Evolutionary conservation across 2,888 invertebrate genomes (phyloP), one percentile per base, ranked within the genome.

Genomic region (Hymenopus coronatus): DNA sequence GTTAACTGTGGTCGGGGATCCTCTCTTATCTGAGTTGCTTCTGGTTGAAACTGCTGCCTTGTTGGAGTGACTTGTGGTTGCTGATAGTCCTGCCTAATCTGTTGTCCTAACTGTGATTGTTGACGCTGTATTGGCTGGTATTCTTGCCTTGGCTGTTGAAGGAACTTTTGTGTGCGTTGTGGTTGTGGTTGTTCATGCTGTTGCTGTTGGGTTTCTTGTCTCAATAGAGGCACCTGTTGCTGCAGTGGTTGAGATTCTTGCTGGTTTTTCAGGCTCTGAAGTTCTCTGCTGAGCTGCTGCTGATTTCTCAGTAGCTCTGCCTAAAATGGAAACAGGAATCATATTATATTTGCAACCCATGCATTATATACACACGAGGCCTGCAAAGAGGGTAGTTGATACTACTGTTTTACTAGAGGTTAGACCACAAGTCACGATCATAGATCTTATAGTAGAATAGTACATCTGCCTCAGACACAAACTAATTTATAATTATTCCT

Each of bases 141-240:
- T 40, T 40, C 40, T 40, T 40, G 40, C 12, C 40, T 28, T 27
- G 40, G 28, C 28, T 88, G 84, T 2, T 40, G 15, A 15, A 28
- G 28, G n/a, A 28, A 46, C 46, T 87, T 28, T 28, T 81, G 87
- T 83, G 87, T 84, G 85, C 89, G 86, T 87, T 83, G 85, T 28
- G 89, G 88, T 86, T 90, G 89, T 88, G 92, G 91, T 82, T 91
- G 92, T 89, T 92, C 91, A 88, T 92, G 92, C n/a, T 92, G 91
- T 90, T 93, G 92, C 14, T 92, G 91, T 90, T 93, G 93, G 15
- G 93, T 91, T 90, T 92, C 93, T 89, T 93, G 93, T 14, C 40
- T 33, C 28, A 88, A 25, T 8, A 33, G 54, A 27, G 81, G 25
- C 33, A 82, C 82, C 28, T 84, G 46, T 81, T 85, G 54, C 25